These are phyloP conservation scores for Anolis apletophallus DNA, from an alignment of 2,797 vertebrate species.

Conservation along the genomic window DNA sequence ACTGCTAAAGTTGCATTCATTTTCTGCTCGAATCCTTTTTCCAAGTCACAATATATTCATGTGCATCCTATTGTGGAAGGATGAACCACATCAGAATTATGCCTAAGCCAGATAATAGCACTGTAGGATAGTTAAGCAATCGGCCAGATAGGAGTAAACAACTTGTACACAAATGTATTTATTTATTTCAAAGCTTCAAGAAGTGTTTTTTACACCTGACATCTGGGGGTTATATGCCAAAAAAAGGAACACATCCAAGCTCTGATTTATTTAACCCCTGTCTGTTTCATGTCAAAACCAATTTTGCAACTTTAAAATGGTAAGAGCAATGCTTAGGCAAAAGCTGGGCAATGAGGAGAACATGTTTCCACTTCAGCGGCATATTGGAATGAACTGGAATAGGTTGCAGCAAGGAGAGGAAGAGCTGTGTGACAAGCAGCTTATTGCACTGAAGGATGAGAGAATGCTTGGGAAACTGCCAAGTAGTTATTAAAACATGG, in stretches of 20 bases:
- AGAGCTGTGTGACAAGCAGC: slow-evolving; percentile 6
- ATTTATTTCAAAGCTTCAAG: too few species aligned
- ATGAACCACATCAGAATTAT: not conserved
- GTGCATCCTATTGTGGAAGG: not conserved
- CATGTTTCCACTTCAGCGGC: not conserved
- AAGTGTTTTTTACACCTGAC: too few species aligned
- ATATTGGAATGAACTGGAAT: not conserved
- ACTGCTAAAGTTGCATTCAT: not conserved
- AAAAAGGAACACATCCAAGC: too few species aligned
- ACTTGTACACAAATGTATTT: not conserved
- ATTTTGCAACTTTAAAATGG: slow-evolving; percentile 2
- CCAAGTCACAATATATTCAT: not conserved
- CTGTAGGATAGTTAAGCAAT: not conserved
- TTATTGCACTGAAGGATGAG: not conserved
- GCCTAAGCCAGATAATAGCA: not conserved
- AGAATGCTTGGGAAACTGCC: not conserved
- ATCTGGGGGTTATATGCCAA: too few species aligned
- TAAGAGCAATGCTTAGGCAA: not conserved
- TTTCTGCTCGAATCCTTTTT: not conserved
- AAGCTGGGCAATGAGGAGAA: not conserved
- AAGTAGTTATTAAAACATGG: not conserved
- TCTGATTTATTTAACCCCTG: not conserved
- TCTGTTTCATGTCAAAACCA: not conserved
- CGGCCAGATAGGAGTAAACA: not conserved
- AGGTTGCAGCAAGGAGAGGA: not conserved